Percentiles rank a stretch among this genome's conserved stretches.
Evolutionary conservation across 2,797 vertebrate species (phyloP).

Genomic region (Phalloptychus januarius): DNA sequence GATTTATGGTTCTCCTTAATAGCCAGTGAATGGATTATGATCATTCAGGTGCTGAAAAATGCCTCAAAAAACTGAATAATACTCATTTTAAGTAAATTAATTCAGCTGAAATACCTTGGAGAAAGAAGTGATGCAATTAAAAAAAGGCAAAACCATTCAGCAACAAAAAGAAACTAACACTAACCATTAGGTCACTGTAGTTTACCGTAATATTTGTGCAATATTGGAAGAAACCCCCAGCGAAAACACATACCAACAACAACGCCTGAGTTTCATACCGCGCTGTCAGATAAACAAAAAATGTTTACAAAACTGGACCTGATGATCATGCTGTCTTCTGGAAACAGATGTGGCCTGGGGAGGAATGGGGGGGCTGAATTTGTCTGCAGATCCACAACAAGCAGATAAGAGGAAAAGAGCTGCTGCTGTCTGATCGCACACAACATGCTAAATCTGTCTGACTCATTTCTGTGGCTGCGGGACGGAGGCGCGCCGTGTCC

Average conservation of each 20-base stretch:
- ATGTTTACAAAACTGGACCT: slow-evolving; percentile 24
- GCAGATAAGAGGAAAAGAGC: not conserved
- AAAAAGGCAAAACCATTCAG: not conserved
- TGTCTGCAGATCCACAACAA: not conserved
- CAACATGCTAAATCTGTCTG: not conserved
- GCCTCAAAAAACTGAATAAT: not conserved
- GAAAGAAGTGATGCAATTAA: not conserved
- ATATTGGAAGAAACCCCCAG: not conserved
- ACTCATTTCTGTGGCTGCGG: slow-evolving; percentile 19
- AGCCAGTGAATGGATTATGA: no score
- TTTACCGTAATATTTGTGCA: not conserved
- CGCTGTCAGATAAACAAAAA: not conserved
- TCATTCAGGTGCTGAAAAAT: not conserved
- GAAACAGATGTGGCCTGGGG: not conserved
- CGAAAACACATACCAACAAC: not conserved
- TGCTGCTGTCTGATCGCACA: not conserved
- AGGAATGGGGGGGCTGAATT: not conserved
- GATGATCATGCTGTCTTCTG: slow-evolving; percentile 11
- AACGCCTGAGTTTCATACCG: not conserved
- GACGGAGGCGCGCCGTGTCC: not conserved
- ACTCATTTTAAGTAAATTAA: not conserved
- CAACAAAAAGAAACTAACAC: not conserved
- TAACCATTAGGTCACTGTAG: not conserved
- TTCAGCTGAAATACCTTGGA: not conserved
- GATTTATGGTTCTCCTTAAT: no score